phyloP scores from a whole-genome alignment of 2,888 invertebrate genomes.

The Cheilosia scutellata region DNA sequence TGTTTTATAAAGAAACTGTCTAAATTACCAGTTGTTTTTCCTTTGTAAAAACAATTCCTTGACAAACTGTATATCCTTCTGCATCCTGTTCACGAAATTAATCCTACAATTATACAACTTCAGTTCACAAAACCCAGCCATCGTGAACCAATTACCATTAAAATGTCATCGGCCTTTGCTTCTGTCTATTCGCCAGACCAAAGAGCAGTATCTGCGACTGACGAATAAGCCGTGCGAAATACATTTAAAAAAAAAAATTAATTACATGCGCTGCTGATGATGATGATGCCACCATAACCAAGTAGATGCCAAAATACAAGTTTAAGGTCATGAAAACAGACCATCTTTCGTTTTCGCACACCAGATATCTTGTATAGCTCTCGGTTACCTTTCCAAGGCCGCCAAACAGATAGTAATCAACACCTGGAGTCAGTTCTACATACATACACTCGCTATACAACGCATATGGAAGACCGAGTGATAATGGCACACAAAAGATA shows the following conservation, averaged over 20 bases:
- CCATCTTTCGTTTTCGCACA: conserved; percentile 43
- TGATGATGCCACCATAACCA: conserved; percentile 19
- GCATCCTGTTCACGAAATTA: not conserved
- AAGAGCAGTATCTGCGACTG: not conserved
- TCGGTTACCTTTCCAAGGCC: conserved; percentile 58
- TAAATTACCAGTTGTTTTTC: no score
- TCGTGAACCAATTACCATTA: conserved; percentile 48
- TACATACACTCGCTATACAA: not conserved
- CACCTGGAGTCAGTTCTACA: conserved; percentile 4
- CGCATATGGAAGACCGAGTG: conserved; percentile 22
- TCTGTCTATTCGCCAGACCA: not conserved
- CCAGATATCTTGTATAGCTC: conserved; percentile 4
- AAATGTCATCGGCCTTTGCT: conserved; percentile 32
- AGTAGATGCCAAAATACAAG: conserved; percentile 15
- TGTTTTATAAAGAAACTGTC: no score
- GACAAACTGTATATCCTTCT: no score
- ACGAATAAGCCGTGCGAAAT: conserved; percentile 28
- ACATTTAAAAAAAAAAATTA: conserved; percentile 50
- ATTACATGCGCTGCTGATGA: conserved; percentile 47
- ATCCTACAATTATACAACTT: not conserved
- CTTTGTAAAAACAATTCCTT: no score
- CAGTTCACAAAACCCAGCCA: conserved; percentile 26
- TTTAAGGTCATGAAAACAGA: conserved; percentile 42
- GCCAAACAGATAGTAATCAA: conserved; percentile 55
- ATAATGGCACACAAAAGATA: conserved; percentile 20